Conservation (phyloP, 1,140 invertebrate genomes). For the honey bee (Apis mellifera) region Amel_HAv3.1 CM009942.2:5059001-5059500, state of each 20-base stretch:
- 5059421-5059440: too few species aligned
- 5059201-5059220: slow-evolving; percentile 43
- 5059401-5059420: too few species aligned
- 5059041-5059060: neutral
- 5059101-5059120: neutral
- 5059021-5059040: neutral
- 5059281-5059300: neutral
- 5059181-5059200: slow-evolving; percentile 45
- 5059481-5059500: too few species aligned
- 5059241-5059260: slow-evolving; percentile 15
- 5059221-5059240: slow-evolving; percentile 40
- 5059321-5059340: neutral
- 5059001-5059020: neutral
- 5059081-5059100: neutral
- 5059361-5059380: too few species aligned
- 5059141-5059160: slow-evolving; percentile 40
- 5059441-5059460: too few species aligned
- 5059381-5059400: too few species aligned
- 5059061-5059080: slow-evolving; percentile 3
- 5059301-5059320: neutral
- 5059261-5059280: slow-evolving; percentile 37
- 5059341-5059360: too few species aligned
- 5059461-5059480: too few species aligned
- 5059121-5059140: slow-evolving; percentile 15
- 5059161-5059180: slow-evolving; percentile 39